These are phyloP conservation scores for Bos javanicus DNA, from an alignment of 2,113 vertebrate species.

Conservation along the genomic window DNA sequence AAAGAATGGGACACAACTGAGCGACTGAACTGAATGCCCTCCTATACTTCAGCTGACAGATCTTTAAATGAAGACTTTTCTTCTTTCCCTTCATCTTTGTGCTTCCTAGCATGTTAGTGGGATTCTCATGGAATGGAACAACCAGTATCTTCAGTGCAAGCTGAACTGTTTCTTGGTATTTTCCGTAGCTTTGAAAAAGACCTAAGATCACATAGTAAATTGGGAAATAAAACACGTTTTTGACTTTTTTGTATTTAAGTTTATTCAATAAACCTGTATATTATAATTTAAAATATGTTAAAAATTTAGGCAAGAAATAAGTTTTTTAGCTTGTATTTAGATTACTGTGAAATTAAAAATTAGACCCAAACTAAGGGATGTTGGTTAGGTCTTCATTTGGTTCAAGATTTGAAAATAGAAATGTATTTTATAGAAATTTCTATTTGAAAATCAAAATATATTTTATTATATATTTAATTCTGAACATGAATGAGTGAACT, in stretches of 20 bases:
- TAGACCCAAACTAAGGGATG: background rate
- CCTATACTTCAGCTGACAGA: background rate
- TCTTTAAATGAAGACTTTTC: background rate
- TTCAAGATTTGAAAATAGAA: conserved; percentile 8
- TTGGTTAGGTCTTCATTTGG: background rate
- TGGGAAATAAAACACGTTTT: conserved; percentile 10
- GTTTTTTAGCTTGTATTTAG: background rate
- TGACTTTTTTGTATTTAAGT: background rate
- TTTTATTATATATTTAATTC: background rate
- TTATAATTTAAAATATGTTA: background rate
- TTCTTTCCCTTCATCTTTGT: background rate
- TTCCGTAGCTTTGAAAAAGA: background rate
- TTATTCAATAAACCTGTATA: background rate
- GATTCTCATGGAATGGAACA: background rate
- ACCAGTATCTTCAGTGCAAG: background rate
- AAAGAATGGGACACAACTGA: background rate
- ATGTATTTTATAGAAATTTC: background rate
- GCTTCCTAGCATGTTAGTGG: background rate
- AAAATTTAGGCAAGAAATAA: background rate
- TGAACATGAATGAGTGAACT: background rate
- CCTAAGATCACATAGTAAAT: background rate
- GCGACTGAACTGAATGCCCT: background rate
- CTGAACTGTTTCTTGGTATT: background rate
- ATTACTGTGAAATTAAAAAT: background rate
- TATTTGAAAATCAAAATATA: background rate